Base-by-base conservation (phyloP, 2,888 invertebrate genomes). In the Odontocerum albicorne region DNA sequence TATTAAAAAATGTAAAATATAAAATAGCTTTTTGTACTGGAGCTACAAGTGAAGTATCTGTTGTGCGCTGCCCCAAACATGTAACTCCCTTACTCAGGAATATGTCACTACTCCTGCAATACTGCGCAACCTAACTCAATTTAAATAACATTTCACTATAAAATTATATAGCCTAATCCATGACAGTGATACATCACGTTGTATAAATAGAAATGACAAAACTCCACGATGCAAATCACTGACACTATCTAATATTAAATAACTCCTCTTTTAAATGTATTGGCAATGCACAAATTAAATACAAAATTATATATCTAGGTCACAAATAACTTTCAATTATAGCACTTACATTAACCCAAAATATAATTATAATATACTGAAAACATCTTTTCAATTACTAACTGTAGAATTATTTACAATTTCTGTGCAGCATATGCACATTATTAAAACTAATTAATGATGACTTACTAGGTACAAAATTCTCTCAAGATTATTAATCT, bases 1-100 rank as follows among this genome's bases (percentile, higher is more conserved):
- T 68, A 70, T 69, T 70, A 72, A 55, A 55, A 57, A 52, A 49
- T 50, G 50, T 39, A 53, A 53, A 52, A 65, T 71, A 69, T 68
- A 67, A 69, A 70, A 70, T 45, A 55, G 46, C 47, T 55, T 57
- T 60, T 59, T 61, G 61, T 61, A 54, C 61, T 61, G 57, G 59
- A 62, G 57, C 55, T 59, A 57, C 57, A 55, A 53, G 40, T 47
- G 54, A 40, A 57, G 52, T 47, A 50, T 35, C 51, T 40, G 49
- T 32, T 43, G 50, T 7, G 42, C 50, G 56, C 56, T 56, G 56
- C 56, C 56, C 32, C 40, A 33, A 49, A 50, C 38, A 33, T 44
- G 56, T 47, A 51, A 46, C 50, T 46, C 58, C 58, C 35, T 7
- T 49, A 45, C 33, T 39, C 51, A 27, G 38, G 46, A 57, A 47